phyloP scores from a whole-genome alignment of 2,797 vertebrate genomes.

The Tragelaphus eurycerus region DNA sequence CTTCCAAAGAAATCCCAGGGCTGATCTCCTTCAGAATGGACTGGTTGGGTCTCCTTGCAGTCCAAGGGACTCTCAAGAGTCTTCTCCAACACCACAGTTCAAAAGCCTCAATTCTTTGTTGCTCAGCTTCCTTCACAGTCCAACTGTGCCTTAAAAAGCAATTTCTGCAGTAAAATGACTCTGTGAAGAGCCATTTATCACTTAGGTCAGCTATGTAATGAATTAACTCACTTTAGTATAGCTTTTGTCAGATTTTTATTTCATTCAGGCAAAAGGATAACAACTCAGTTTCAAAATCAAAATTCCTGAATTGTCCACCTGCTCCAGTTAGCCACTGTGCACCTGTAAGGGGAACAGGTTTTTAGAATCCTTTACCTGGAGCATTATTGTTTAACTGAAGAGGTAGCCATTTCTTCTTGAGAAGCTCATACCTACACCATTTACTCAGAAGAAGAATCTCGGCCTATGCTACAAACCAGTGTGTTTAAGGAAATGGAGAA shows the following conservation, averaged over 20 bases:
- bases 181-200: not conserved
- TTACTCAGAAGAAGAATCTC: not conserved
- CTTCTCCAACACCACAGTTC: no score
- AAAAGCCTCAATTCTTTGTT: no score
- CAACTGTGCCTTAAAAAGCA: not conserved
- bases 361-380: constrained; percentile 27
- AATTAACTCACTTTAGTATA: constrained; percentile 18
- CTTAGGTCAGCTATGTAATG: not conserved
- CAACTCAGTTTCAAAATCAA: not conserved
- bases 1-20: no score
- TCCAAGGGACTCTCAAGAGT: no score
- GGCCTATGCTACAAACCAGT: not conserved
- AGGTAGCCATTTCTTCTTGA: not conserved
- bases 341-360: not conserved
- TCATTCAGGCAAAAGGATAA: not conserved
- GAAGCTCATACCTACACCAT: not conserved
- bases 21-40: no score
- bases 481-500: not conserved
- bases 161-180: constrained; percentile 9
- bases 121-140: no score
- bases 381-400: not conserved
- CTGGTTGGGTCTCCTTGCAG: no score
- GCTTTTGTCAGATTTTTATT: constrained; percentile 40
- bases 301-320: not conserved
- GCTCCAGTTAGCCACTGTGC: not conserved